These are phyloP conservation scores for Lagria hirta DNA, from an alignment of 2,888 invertebrate species.

Conservation along the genomic window DNA sequence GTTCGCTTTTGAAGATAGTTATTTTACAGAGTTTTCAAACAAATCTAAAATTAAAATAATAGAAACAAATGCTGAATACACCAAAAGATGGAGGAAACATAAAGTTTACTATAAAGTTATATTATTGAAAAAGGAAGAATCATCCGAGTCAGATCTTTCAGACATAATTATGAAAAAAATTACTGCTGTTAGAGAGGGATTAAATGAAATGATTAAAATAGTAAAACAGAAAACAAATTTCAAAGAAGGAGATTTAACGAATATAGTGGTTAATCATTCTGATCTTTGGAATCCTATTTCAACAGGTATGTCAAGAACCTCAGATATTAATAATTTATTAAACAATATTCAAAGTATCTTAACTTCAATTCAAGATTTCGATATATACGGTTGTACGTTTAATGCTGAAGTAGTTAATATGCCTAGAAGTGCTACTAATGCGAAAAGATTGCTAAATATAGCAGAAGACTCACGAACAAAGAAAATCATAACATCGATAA, in stretches of 20 bases:
- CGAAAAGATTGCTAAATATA: constrained; percentile 1
- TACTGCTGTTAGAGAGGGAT: constrained; percentile 1
- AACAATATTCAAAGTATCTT: too few species aligned
- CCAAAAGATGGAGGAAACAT: too few species aligned
- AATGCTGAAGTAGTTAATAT: constrained; percentile 6
- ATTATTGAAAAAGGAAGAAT: constrained; percentile 5
- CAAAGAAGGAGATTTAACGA: constrained; percentile 2
- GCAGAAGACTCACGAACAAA: constrained; percentile 5
- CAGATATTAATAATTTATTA: constrained; percentile 1
- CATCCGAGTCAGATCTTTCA: constrained; percentile 5
- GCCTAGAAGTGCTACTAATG: constrained; percentile 5
- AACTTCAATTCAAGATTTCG: too few species aligned
- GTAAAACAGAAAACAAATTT: constrained; percentile 11
- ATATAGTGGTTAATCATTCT: constrained; percentile 3
- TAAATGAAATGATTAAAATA: constrained; percentile 1
- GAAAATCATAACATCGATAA: constrained; percentile 3
- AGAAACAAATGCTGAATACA: too few species aligned
- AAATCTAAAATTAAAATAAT: too few species aligned
- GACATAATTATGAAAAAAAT: constrained; percentile 1
- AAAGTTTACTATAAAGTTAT: constrained; percentile 8
- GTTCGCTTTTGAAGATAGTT: too few species aligned
- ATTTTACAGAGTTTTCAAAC: too few species aligned
- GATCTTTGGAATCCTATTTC: constrained; percentile 8
- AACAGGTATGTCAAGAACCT: constrained; percentile 1
- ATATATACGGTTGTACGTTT: constrained; percentile 4